Evolutionary conservation across 2,113 vertebrate species (phyloP).

Genomic region (Pseudorectes ferrugineus): DNA sequence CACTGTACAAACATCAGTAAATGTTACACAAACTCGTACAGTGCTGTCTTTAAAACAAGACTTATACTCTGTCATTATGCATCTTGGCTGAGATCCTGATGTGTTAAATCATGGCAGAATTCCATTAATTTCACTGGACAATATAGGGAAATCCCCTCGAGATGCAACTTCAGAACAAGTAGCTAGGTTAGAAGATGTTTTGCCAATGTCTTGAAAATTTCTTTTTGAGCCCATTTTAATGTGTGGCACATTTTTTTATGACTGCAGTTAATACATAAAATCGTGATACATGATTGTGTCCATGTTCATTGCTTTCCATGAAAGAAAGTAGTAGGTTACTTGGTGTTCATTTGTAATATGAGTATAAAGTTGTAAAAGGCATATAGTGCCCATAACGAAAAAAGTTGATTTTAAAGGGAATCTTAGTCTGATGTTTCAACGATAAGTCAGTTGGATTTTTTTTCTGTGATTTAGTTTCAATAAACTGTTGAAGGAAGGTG

Average conservation of each 20-base stretch:
- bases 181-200: neutral
- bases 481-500: neutral
- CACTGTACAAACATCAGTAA: neutral
- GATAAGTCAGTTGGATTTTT: neutral
- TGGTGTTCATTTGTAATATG: neutral
- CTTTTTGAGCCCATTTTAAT: neutral
- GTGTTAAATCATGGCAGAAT: neutral
- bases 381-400: neutral
- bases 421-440: neutral
- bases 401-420: conserved; percentile 15
- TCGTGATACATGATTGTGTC: neutral
- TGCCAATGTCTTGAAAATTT: neutral
- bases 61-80: neutral
- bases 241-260: neutral
- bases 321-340: neutral
- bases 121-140: neutral
- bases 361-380: neutral
- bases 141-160: neutral
- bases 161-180: neutral
- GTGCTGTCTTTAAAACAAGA: neutral
- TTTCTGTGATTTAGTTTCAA: neutral
- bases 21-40: neutral
- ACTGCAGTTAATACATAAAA: neutral
- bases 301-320: neutral
- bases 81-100: conserved; percentile 10